Evolutionary conservation across 92 coral and sea anemone genomes (phyloP).

Genomic region (Pocillopora grandis): DNA sequence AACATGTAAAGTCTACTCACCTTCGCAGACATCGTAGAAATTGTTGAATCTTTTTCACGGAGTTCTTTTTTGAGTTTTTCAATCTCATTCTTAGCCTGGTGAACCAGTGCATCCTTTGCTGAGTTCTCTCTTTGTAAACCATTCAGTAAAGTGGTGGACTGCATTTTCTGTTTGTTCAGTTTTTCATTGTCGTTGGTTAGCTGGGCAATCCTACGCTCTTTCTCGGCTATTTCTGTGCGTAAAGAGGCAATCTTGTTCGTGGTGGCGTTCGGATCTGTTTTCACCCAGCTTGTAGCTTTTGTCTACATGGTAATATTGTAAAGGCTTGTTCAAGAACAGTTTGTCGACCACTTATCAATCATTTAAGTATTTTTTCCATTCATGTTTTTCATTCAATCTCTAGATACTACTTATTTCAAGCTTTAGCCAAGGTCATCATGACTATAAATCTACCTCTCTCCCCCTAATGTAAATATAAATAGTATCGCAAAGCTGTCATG

Average conservation of each 20-base stretch:
- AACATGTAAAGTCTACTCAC: conserved; percentile 13
- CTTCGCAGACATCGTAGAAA: conserved; percentile 84
- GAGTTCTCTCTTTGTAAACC: conserved; percentile 89
- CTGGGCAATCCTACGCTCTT: conserved; percentile 76
- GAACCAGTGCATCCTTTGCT: conserved; percentile 85
- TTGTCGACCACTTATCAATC: neutral
- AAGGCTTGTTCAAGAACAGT: neutral
- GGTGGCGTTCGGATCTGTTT: conserved; percentile 62
- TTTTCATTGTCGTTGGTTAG: conserved; percentile 76
- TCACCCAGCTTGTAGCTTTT: conserved; percentile 45
- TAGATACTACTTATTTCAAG: no score
- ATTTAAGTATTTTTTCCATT: no score
- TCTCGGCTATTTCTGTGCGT: conserved; percentile 86
- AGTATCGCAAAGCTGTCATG: no score
- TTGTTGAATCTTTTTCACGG: conserved; percentile 79
- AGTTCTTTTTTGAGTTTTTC: conserved; percentile 82
- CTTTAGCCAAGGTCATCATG: no score
- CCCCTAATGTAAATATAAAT: no score
- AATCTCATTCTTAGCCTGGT: conserved; percentile 77
- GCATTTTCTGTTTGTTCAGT: conserved; percentile 79
- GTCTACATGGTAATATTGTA: conserved; percentile 23
- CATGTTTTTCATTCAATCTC: no score
- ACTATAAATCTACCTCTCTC: no score
- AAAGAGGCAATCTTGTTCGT: conserved; percentile 84
- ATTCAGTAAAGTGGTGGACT: conserved; percentile 81